These are phyloP conservation scores for Abrostola tripartita DNA, from an alignment of 2,888 invertebrate species.

Conservation along the genomic window DNA sequence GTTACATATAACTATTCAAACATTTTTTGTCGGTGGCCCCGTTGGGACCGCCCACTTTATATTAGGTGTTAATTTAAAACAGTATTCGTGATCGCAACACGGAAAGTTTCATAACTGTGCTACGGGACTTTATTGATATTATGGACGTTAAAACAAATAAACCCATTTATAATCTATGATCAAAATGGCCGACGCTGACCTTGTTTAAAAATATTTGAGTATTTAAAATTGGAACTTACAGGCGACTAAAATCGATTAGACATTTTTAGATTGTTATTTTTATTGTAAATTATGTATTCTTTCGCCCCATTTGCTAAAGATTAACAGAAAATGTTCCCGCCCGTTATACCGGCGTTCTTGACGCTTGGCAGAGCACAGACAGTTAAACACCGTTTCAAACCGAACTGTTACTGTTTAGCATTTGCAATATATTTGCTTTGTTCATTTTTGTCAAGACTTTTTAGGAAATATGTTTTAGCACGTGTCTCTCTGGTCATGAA, in stretches of 20 bases:
- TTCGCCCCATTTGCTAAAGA: conserved; percentile 57
- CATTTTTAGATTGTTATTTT: conserved; percentile 24
- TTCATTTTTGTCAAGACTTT: conserved; percentile 38
- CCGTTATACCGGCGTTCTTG: conserved; percentile 67
- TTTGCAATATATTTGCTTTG: conserved; percentile 56
- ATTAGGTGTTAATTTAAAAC: conserved; percentile 64
- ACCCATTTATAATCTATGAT: conserved; percentile 19
- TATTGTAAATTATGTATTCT: conserved; percentile 34
- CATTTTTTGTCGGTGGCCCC: conserved; percentile 59
- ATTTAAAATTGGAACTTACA: conserved; percentile 11
- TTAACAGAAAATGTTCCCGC: conserved; percentile 63
- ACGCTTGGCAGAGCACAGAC: conserved; percentile 73
- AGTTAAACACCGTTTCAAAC: conserved; percentile 75
- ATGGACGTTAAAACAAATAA: conserved; percentile 36
- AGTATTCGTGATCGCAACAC: conserved; percentile 52
- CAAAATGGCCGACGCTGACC: conserved; percentile 29
- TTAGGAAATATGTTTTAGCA: conserved; percentile 43
- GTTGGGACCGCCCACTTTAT: conserved; percentile 54
- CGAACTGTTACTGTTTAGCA: conserved; percentile 66
- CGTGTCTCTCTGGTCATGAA: conserved; percentile 15
- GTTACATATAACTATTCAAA: conserved; percentile 66
- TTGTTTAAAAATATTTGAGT: conserved; percentile 21
- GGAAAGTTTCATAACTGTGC: conserved; percentile 50
- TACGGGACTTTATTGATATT: conserved; percentile 37
- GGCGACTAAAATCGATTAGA: conserved; percentile 13